phyloP scores from a whole-genome alignment of 2,797 vertebrate species.

The Cirrhinus mrigala region DNA sequence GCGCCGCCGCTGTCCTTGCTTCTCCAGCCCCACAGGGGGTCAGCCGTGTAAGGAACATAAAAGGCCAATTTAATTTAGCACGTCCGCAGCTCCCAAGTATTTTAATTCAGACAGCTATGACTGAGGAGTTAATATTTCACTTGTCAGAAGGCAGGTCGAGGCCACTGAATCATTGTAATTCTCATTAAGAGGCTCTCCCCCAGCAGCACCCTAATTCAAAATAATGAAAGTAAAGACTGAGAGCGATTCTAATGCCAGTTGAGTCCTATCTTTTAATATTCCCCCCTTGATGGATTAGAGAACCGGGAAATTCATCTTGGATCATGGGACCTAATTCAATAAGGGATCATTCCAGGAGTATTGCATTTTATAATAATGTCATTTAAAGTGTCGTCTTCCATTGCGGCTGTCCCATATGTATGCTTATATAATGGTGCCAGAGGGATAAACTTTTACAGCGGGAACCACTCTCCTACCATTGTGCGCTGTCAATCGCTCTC shows the following conservation, averaged over 20 bases:
- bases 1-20: constrained; percentile 78
- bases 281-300: constrained; percentile 99
- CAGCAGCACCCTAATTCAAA: constrained; percentile 99
- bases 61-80: constrained; percentile 99
- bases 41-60: constrained; percentile 99
- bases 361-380: constrained; percentile 99
- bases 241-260: constrained; percentile 99
- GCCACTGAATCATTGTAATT: constrained; percentile 99
- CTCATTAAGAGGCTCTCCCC: constrained; percentile 99
- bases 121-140: constrained; percentile 99
- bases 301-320: constrained; percentile 99
- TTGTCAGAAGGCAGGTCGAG: constrained; percentile 99
- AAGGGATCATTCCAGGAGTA: constrained; percentile 99
- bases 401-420: constrained; percentile 99
- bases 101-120: constrained; percentile 99
- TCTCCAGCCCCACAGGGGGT: constrained; percentile 95
- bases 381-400: constrained; percentile 99
- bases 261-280: constrained; percentile 99
- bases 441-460: constrained; percentile 96
- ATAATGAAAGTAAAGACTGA: constrained; percentile 99
- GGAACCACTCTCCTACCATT: constrained; percentile 70
- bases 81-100: constrained; percentile 99
- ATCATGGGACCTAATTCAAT: constrained; percentile 99
- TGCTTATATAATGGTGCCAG: constrained; percentile 97
- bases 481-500: constrained; percentile 49